A percentile compares a stretch with the other conserved stretches of the same genome.
Evolutionary conservation across 2,113 vertebrate species (phyloP).

Genomic region (Tyrannus savana): DNA sequence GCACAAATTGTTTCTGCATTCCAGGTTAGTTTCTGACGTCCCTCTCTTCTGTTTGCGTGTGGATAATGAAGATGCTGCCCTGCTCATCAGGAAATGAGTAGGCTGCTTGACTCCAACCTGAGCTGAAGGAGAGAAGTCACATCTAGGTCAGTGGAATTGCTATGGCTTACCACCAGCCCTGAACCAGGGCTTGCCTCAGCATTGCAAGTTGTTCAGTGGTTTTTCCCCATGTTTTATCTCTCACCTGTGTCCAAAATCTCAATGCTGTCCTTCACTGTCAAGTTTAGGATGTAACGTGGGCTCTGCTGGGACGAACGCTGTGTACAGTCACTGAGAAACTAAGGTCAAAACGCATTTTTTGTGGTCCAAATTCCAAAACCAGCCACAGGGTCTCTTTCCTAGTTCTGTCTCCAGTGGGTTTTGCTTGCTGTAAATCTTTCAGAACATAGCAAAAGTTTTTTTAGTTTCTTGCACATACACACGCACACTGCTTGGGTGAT

Average conservation of each 20-base stretch:
- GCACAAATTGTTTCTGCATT: not conserved
- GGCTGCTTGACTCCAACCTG: not conserved
- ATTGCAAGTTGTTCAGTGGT: not conserved
- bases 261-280: not conserved
- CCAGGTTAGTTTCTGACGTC: not conserved
- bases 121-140: not conserved
- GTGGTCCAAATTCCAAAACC: not conserved
- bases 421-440: not conserved
- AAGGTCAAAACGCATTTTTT: not conserved
- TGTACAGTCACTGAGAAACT: fast-evolving
- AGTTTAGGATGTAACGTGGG: not conserved
- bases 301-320: not conserved
- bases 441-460: not conserved
- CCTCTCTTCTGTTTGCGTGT: not conserved
- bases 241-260: not conserved
- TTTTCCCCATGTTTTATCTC: not conserved
- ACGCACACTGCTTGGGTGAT: not conserved
- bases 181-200: not conserved
- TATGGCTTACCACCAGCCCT: not conserved
- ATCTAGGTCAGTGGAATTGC: not conserved
- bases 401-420: not conserved
- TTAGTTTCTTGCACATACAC: not conserved
- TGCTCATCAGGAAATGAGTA: not conserved
- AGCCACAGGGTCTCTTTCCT: not conserved
- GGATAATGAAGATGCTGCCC: not conserved